phyloP scores from a whole-genome alignment of 2,113 vertebrate species.

The Dromiciops gliroides region DNA sequence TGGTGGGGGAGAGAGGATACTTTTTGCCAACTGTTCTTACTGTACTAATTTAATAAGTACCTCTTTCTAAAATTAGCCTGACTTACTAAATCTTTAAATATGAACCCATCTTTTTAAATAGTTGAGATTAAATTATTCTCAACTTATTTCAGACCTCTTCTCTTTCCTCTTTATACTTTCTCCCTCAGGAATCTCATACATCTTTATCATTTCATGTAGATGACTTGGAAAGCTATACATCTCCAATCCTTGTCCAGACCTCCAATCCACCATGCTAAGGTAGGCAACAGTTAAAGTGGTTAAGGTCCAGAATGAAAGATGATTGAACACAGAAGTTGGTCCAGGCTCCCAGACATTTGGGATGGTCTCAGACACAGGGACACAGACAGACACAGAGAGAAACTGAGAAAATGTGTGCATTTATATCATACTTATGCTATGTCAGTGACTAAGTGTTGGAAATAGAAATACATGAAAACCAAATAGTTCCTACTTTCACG shows the following conservation, averaged over 20 bases:
- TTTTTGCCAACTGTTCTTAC: neutral
- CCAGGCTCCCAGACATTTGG: neutral
- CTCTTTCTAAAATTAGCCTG: neutral
- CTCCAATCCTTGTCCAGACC: no score
- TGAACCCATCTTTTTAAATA: no score
- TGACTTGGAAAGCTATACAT: neutral
- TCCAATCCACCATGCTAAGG: neutral
- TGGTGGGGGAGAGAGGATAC: neutral
- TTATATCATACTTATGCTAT: neutral
- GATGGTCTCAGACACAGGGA: neutral
- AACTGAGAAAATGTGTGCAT: neutral
- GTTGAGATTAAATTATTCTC: no score
- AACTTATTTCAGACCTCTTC: no score
- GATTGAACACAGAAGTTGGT: neutral
- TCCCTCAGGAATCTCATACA: neutral
- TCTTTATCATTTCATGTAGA: neutral
- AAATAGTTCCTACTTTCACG: neutral
- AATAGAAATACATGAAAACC: neutral
- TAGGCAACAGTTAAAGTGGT: neutral
- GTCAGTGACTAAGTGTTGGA: neutral
- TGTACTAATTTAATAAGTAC: neutral
- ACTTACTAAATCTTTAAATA: neutral
- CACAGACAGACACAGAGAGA: neutral
- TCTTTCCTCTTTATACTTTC: no score
- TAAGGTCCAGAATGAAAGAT: neutral